Evolutionary conservation across 2,113 vertebrate species (phyloP), one percentile per base, ranked within the genome.

Genomic region (Neotoma lepida): DNA sequence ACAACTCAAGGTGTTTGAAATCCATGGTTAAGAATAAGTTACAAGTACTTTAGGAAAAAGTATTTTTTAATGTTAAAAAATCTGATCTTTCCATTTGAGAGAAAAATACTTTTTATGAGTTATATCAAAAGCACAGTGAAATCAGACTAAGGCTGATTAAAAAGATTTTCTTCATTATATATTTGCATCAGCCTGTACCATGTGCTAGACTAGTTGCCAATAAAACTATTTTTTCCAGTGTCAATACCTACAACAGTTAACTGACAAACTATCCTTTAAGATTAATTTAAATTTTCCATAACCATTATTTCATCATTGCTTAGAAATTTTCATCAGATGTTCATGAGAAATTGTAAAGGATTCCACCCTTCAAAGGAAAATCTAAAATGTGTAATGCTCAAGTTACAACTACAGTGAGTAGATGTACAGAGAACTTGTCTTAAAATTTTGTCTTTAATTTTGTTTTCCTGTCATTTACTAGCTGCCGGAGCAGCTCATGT

Each of bases 51-150:
- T 9, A 71, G n/a, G 15, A 0, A 4, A 76, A 56, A 35, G 6
- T 17, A 18, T 9, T 18, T 26, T 80, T 82, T 94, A 81, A 54
- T 87, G 30, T 88, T 73, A 49, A 88, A 74, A 78, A 68, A 61
- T 28, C 6, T 88, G 4, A 22, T 56, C 33, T 76, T 66, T 89
- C 28, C 6, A 46, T 44, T 78, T 73, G 73, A 54, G 28, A 89
- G 6, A 20, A 70, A 88, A 77, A 35, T 2, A 81, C 20, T 51
- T 76, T 35, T 8, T 22, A 22, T 76, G 22, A 74, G 24, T 54
- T 39, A 18, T 39, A 28, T 39, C n/a, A 20, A 74, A 91, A 76
- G 44, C 41, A n/a, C n/a, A 68, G 66, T 26, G 26, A 84, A 76
- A 46, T n/a, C 8, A 68, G 18, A 76, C 26, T 63, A 87, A 87